Conservation (phyloP, 2,797 vertebrate species). For the Mus spretus region DNA sequence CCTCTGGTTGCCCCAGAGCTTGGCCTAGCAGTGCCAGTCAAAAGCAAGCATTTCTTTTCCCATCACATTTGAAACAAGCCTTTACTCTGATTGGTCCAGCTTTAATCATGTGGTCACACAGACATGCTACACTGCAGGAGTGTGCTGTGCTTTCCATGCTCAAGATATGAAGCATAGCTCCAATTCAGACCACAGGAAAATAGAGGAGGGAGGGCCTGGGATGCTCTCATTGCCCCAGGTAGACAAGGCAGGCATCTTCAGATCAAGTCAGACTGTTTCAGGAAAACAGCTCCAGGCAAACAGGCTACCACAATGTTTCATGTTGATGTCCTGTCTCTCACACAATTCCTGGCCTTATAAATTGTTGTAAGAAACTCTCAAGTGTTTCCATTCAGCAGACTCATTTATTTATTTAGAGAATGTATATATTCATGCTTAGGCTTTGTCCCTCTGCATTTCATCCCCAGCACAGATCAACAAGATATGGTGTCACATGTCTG, state of each 20-base stretch:
- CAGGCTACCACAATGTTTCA: background rate
- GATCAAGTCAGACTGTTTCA: slow-evolving; percentile 5
- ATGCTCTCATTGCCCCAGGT: background rate
- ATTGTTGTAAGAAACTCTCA: background rate
- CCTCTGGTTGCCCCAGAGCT: no score
- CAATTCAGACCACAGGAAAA: background rate
- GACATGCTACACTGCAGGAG: background rate
- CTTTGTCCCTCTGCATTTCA: background rate
- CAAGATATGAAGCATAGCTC: background rate
- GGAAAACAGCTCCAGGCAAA: background rate
- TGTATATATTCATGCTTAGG: fast-evolving
- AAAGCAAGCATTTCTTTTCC: background rate
- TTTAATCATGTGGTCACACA: background rate
- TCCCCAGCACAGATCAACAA: background rate
- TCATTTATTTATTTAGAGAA: background rate
- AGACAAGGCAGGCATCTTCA: background rate
- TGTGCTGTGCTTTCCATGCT: background rate
- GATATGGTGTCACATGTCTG: background rate
- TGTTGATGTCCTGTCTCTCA: fast-evolving
- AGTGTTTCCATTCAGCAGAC: background rate
- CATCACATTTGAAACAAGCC: background rate
- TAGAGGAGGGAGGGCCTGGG: background rate
- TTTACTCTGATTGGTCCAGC: slow-evolving; percentile 6
- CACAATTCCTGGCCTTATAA: background rate
- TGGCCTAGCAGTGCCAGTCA: background rate